Percentiles rank a stretch among this genome's conserved stretches.
phyloP scores from a whole-genome alignment of 2,797 vertebrate genomes.

The Enteromius treurensis region DNA sequence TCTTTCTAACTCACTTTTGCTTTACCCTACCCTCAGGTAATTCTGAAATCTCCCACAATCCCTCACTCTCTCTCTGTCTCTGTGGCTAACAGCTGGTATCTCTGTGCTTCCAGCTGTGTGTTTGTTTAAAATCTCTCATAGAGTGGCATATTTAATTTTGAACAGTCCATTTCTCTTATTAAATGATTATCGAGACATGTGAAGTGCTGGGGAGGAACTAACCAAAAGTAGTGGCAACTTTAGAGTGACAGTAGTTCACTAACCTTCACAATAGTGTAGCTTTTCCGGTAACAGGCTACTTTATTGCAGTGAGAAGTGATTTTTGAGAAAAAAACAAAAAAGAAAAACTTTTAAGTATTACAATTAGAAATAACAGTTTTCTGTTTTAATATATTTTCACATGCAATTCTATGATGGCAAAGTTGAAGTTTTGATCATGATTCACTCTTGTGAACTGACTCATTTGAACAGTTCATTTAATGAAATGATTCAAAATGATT shows the following conservation, averaged over 20 bases:
- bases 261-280: not conserved
- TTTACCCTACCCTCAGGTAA: constrained; percentile 42
- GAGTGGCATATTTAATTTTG: constrained; percentile 17
- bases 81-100: constrained; percentile 33
- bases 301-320: not conserved
- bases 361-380: no score
- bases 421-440: no score
- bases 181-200: constrained; percentile 7
- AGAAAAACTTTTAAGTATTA: no score
- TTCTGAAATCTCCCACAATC: constrained; percentile 37
- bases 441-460: no score
- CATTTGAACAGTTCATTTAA: no score
- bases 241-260: not conserved
- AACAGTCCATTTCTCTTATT: constrained; percentile 17
- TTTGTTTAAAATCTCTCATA: constrained; percentile 26
- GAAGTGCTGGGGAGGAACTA: not conserved
- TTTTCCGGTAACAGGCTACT: not conserved
- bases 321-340: no score
- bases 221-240: not conserved
- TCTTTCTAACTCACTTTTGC: constrained; percentile 67
- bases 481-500: no score
- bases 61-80: constrained; percentile 6
- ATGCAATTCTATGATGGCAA: no score
- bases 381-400: not conserved
- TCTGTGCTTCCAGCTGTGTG: constrained; percentile 31